Percentiles rank a stretch among this genome's conserved stretches.
These are phyloP conservation scores for Alfaro cultratus DNA, from an alignment of 2,797 vertebrate genomes.

Conservation along the genomic window DNA sequence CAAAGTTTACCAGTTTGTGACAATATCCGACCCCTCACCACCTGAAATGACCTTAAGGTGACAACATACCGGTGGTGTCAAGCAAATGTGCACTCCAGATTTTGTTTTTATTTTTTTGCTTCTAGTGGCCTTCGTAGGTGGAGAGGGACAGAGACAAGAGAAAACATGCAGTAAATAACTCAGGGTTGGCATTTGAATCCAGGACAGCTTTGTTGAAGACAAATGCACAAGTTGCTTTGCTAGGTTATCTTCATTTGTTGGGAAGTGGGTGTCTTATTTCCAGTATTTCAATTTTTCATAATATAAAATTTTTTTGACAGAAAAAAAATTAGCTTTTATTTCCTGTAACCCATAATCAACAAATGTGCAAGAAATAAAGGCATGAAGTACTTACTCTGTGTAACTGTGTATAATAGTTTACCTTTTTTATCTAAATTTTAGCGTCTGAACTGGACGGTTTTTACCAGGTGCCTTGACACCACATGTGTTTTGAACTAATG, in stretches of 20 bases:
- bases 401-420: background rate
- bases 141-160: too few species aligned
- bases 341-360: background rate
- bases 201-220: too few species aligned
- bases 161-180: too few species aligned
- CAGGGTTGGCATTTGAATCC: too few species aligned
- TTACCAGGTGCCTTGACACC: background rate
- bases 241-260: too few species aligned
- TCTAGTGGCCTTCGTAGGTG: too few species aligned
- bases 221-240: too few species aligned
- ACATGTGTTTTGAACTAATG: background rate
- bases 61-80: background rate
- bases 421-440: background rate
- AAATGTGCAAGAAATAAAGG: background rate
- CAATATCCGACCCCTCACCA: background rate
- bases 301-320: too few species aligned
- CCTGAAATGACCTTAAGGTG: background rate
- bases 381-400: background rate
- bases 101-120: background rate
- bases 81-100: background rate
- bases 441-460: background rate
- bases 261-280: too few species aligned
- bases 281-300: too few species aligned
- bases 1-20: background rate
- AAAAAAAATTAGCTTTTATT: background rate